Evolutionary conservation across 2,888 invertebrate genomes (phyloP), one percentile per base, ranked within the genome.

Genomic region (Apocheima hispidaria): DNA sequence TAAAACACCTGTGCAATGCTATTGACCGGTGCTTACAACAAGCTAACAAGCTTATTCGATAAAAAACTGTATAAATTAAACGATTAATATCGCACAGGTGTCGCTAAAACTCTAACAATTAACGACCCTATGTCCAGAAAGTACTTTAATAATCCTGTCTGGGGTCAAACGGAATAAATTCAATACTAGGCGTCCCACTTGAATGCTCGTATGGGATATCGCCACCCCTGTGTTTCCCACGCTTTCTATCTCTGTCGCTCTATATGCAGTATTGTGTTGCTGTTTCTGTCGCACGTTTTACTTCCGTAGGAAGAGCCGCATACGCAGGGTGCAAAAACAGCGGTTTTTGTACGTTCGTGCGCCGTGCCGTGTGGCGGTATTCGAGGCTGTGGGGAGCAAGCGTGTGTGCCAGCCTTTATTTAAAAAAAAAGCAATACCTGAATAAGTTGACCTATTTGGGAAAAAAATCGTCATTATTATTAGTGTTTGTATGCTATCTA

Each of bases 181-280:
- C 77, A 77, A 82, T 79, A 76, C 73, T 76, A 75, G 72, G 67
- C 71, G 87, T 83, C 80, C 82, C 88, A 87, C 88, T 86, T 82
- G 78, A 86, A 80, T 86, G 86, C 77, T 78, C 79, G 83, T 90
- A 90, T 93, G 93, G 91, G 92, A 93, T 89, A 90, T 82, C 80
- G 86, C 87, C 87, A 89, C 90, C 91, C 92, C 81, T 87, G 78
- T 74, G 86, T 83, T 93, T 93, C 93, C 92, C 93, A 92, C 92
- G 92, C 77, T 73, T 56, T 62, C 71, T 52, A 63, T 87, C 87
- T 70, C 81, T 60, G 67, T 88, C 84, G 33, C 75, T 55, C 82
- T 20, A n/a, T 51, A 12, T 23, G 46, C 49, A 14, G 33, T 26
- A 14, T 30, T 28, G 2, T 68, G 66, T 60, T 9, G 18, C 58